phyloP scores from a whole-genome alignment of 2,797 vertebrate species.

The Tamandua tetradactyla region DNA sequence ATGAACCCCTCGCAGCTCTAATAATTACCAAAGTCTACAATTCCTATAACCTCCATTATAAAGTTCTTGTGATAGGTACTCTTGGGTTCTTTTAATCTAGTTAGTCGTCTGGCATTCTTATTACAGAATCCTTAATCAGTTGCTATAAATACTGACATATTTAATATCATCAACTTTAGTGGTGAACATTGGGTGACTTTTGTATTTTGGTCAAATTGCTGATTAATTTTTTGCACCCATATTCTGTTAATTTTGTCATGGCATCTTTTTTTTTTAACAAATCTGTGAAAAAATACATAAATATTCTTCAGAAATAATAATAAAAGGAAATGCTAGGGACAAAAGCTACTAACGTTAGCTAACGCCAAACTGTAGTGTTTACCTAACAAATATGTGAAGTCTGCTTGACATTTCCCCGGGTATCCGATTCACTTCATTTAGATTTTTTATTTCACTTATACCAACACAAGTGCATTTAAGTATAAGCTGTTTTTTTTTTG shows the following conservation, averaged over 20 bases:
- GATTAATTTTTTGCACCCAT: background rate
- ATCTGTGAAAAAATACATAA: conserved; percentile 42
- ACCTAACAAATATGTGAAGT: conserved; percentile 81
- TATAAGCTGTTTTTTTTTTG: conserved; percentile 81
- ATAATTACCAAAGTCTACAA: background rate
- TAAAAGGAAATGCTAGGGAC: conserved; percentile 78
- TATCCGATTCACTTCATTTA: conserved; percentile 84
- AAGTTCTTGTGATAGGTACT: background rate
- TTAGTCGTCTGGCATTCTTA: background rate
- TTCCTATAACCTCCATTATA: background rate
- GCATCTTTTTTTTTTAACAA: background rate
- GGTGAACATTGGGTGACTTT: background rate
- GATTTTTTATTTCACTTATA: conserved; percentile 65
- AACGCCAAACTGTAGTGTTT: conserved; percentile 82
- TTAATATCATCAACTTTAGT: background rate
- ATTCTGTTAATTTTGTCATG: background rate
- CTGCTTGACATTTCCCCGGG: conserved; percentile 80
- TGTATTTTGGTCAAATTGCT: conserved; percentile 1
- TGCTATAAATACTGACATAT: background rate
- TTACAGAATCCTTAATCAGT: background rate
- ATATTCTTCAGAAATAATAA: conserved; percentile 77
- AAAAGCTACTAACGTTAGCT: conserved; percentile 80
- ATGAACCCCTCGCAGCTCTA: background rate
- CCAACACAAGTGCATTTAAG: conserved; percentile 80
- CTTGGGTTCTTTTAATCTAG: background rate